Evolutionary conservation across 2,797 vertebrate species (phyloP), one percentile per base, ranked within the genome.

Genomic region (Acrossocheilus wenchowensis): DNA sequence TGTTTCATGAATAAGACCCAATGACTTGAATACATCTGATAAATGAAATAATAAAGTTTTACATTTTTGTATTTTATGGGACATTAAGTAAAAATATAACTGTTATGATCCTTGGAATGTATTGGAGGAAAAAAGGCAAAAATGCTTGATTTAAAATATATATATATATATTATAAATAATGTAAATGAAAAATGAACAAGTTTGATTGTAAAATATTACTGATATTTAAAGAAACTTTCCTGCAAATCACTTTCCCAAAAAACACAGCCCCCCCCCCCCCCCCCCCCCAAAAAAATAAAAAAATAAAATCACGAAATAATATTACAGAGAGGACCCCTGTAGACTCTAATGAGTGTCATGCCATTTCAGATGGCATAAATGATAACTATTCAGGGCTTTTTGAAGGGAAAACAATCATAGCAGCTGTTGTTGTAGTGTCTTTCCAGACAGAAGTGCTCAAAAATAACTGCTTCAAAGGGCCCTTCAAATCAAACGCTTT

Each of bases 401-500:
- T 34, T 21, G 19, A 81, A 81, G 78, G 26, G 19, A 50, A 81
- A 68, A 81, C 60, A 81, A 68, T 81, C 43, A 68, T 19, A 68
- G 43, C 43, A 68, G 26, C 26, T 81, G 78, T 48, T 81, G 54
- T 50, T 81, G 78, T 2, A 68, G 62, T 66, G 78, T 45, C 57
- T 68, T 81, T 64, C 19, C 43, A 50, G 78, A 68, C 41, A 45
- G 60, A 81, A 81, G 43, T 68, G 43, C 78, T 81, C 19, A 45
- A 50, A 81, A 68, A 66, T 48, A 80, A 80, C 60, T 80, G 62
- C 78, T 81, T 34, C 43, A 81, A 68, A 50, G 60, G 26, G 60
- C n/a, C 26, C 62, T 81, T 68, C 41, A 50, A 66, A 81, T 64
- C 78, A 50, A 80, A 66, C 10, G 39, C 60, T 66, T 64, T 80